A percentile compares a stretch with the other conserved stretches of the same genome.
Evolutionary conservation across 2,113 vertebrate genomes (phyloP).

Genomic region (Triplophysa dalaica): DNA sequence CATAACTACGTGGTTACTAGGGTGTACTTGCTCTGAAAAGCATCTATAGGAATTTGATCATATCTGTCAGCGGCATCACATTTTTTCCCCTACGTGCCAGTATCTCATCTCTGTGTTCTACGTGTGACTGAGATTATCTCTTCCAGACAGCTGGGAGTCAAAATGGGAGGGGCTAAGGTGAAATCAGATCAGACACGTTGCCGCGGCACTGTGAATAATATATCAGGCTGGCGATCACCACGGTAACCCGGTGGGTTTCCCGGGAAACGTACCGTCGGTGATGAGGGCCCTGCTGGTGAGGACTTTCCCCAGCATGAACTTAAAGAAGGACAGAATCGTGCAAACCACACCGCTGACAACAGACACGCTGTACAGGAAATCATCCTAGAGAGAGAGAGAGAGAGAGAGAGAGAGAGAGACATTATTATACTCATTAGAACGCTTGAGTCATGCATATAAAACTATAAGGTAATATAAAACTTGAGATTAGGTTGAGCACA

Average conservation of each 20-base stretch:
- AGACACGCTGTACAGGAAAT: constrained; percentile 94
- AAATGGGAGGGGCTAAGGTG: constrained; percentile 21
- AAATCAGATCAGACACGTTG: constrained; percentile 18
- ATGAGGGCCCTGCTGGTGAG: constrained; percentile 94
- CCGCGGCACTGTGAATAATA: constrained; percentile 23
- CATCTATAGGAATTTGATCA: too few relatives aligned
- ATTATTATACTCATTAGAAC: too few relatives aligned
- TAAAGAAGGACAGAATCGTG: constrained; percentile 83
- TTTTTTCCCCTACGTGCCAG: too few relatives aligned
- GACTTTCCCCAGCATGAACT: constrained; percentile 93
- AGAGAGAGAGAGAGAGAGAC: not conserved
- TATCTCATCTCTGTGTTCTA: too few relatives aligned
- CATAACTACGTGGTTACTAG: too few relatives aligned
- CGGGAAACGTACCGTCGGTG: constrained; percentile 85
- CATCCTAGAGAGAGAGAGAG: constrained; percentile 75
- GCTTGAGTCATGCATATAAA: too few relatives aligned
- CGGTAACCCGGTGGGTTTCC: constrained; percentile 22
- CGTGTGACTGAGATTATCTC: not conserved
- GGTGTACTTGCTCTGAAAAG: too few relatives aligned
- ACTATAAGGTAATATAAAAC: too few relatives aligned
- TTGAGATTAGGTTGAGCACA: too few relatives aligned
- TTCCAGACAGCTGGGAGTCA: not conserved
- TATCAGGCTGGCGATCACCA: constrained; percentile 15
- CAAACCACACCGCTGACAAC: constrained; percentile 92
- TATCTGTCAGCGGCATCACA: too few relatives aligned